Base-by-base conservation (phyloP, 2,113 vertebrate genomes). In the Ptychochromis oligacanthus region DNA sequence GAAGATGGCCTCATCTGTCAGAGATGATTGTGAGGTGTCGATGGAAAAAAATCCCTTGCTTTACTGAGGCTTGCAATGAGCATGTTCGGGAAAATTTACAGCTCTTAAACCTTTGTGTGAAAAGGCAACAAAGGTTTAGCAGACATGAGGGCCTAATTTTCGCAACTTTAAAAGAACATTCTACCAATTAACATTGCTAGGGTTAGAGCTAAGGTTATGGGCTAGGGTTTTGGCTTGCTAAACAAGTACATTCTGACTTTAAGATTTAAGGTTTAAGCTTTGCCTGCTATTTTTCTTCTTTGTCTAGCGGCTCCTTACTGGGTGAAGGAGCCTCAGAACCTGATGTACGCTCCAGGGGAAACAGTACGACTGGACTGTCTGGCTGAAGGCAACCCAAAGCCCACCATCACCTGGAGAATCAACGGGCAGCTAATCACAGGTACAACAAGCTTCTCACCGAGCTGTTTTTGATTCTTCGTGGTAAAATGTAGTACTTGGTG, bases 241-340 rank as follows among this genome's bases (percentile, higher is more conserved):
- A 6, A 34, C 58, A 34, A 15, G 10, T 28, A 31, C 10, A 26
- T 60, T 18, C 58, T 60, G 58, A 59, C 57, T 59, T 7, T 59
- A 24, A 59, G 14, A 17, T 59, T 40, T 40, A 22, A 14, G 15
- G 40, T 64, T 65, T 26, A 18, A 40, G 22, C 3, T 26, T 67
- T 49, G 18, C 26, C 26, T 11, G 24, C 64, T 67, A 15, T 40
- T 70, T 70, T 13, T 31, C 24, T 52, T 22, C n/a, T 34, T 12
- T 64, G 7, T 34, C 6, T 22, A 98, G 97, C 97, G 22, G 94
- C 96, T 54, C 97, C 97, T 0, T 96, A 96, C 90, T 97, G 97
- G 97, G 90, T 94, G 7, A 96, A 95, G 64, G 56, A 91, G 77
- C 95, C 97, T 0, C 64, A 93, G 83, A 96, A 91, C 79, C 93